Base-by-base conservation (phyloP, 2,113 vertebrate genomes). In the Oncorhynchus tshawytscha region DNA sequence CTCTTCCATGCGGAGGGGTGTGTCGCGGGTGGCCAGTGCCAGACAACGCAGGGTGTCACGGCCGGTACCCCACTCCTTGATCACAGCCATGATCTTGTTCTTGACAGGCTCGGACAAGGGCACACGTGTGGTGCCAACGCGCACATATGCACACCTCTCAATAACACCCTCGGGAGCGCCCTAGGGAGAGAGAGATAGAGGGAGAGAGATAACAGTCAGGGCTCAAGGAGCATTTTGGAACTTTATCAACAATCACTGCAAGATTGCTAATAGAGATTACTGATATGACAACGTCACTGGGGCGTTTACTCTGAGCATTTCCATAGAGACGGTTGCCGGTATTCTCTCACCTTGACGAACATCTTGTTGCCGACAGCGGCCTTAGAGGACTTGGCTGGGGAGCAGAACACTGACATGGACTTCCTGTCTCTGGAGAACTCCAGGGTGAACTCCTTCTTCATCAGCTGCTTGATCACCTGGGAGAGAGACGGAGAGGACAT, bases 371-470 rank as follows among this genome's bases (percentile, higher is more conserved):
- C 95, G 3, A 98, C 95, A 0, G 95, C 91, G 9, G 94, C 93
- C 69, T 96, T 94, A 76, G 94, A 94, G 0, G 94, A 92, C 78
- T 98, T 98, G 74, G 95, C 94, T 0, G 96, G 96, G 48, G 92
- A 93, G 85, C 96, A 98, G 84, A 92, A 98, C 24, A 95, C 96
- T 1, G 96, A 98, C 96, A 98, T 98, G 82, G 96, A 98, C 90
- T 98, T 98, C 31, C 96, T 93, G 93, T 98, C 96, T 71, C 96
- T 93, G 82, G 96, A 98, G 92, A 98, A 98, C 88, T 98, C 96
- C 83, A 98, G 88, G 5, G 96, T 98, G 89, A 97, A 97, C 66
- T 98, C 96, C 81, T 98, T 98, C 91, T 85, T 96, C 96, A 98
- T 98, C 60, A 98, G 92, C 83, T 98, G 96, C 77, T 96, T 97